Evolutionary conservation across 2,797 vertebrate genomes (phyloP).

Genomic region (Typhlichthys eigenmanni): DNA sequence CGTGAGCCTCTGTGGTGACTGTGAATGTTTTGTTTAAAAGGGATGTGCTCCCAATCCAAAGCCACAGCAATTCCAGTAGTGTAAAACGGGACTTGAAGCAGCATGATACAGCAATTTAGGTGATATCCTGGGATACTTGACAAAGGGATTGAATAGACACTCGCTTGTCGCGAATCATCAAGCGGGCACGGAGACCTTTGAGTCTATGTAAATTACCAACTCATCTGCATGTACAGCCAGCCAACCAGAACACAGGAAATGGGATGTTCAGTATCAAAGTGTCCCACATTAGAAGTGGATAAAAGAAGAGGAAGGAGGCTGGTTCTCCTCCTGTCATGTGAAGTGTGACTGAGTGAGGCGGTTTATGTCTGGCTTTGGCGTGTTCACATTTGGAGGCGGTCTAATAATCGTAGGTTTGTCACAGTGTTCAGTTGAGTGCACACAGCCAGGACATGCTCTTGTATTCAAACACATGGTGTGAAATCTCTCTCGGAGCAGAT

Average conservation of each 20-base stretch:
- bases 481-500: conserved; percentile 40
- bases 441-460: conserved; percentile 50
- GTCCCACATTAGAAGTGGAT: conserved; percentile 64
- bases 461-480: conserved; percentile 34
- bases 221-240: conserved; percentile 67
- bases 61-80: conserved; percentile 56
- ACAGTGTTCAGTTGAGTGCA: conserved; percentile 52
- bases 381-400: conserved; percentile 51
- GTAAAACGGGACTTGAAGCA: conserved; percentile 68
- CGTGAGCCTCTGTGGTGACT: conserved; percentile 32
- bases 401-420: conserved; percentile 63
- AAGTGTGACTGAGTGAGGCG: conserved; percentile 64
- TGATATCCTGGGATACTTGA: conserved; percentile 59
- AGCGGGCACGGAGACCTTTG: conserved; percentile 64
- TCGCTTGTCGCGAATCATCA: conserved; percentile 64
- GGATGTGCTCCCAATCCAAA: conserved; percentile 65
- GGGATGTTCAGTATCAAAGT: conserved; percentile 73
- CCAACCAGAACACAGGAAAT: conserved; percentile 66
- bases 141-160: conserved; percentile 66
- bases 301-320: conserved; percentile 50
- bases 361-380: conserved; percentile 51
- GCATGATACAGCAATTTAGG: conserved; percentile 71
- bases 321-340: conserved; percentile 46
- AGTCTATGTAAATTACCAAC: conserved; percentile 67
- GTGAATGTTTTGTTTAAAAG: conserved; percentile 52